Percentiles rank a stretch among this genome's conserved stretches.
phyloP scores from a whole-genome alignment of 2,113 vertebrate genomes.

The Xenopus tropicalis region UCB_Xtro_10.0 CM004446.2:105723001-105723500 shows the following conservation, averaged over 20 bases:
- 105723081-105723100: too few species aligned
- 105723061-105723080: too few species aligned
- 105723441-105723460: too few species aligned
- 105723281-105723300: slow-evolving; percentile 96
- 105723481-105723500: too few species aligned
- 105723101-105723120: too few species aligned
- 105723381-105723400: slow-evolving; percentile 77
- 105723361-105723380: slow-evolving; percentile 98
- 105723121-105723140: too few species aligned
- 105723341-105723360: slow-evolving; percentile 96
- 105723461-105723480: too few species aligned
- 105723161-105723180: neutral
- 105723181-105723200: neutral
- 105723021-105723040: too few species aligned
- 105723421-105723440: too few species aligned
- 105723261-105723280: slow-evolving; percentile 99
- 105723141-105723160: too few species aligned
- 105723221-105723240: slow-evolving; percentile 96
- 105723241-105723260: slow-evolving; percentile 99
- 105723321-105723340: slow-evolving; percentile 98
- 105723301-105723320: slow-evolving; percentile 98
- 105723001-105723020: too few species aligned
- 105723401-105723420: neutral
- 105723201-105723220: slow-evolving; percentile 91
- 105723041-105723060: too few species aligned